Conservation (phyloP, 2,797 vertebrate genomes). For the Champsocephalus gunnari region DNA sequence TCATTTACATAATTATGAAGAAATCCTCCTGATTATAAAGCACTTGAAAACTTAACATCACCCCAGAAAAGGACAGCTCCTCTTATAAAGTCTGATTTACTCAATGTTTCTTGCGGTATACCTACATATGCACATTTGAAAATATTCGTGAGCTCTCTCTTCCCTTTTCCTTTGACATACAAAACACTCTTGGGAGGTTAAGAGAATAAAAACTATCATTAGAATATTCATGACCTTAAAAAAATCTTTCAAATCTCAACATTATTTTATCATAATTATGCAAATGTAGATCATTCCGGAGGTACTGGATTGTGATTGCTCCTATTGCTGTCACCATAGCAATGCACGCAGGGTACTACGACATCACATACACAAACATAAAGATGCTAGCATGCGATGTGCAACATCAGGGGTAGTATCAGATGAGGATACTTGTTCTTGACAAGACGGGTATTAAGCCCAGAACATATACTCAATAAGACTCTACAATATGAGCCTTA, state of each 20-base stretch:
- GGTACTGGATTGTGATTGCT: constrained; percentile 42
- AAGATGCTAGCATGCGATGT: constrained; percentile 4
- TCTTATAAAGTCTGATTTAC: background rate
- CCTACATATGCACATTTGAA: constrained; percentile 2
- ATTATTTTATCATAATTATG: constrained; percentile 67
- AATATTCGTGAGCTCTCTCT: constrained; percentile 19
- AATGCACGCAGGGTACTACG: constrained; percentile 3
- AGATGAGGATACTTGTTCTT: constrained; percentile 22
- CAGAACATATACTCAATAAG: constrained; percentile 18
- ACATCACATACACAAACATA: constrained; percentile 6
- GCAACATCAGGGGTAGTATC: constrained; percentile 10
- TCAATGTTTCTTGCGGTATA: background rate
- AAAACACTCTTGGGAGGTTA: constrained; percentile 21
- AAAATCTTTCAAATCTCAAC: constrained; percentile 52
- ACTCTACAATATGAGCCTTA: background rate
- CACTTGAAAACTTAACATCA: constrained; percentile 27
- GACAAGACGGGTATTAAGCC: constrained; percentile 12
- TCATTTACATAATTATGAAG: constrained; percentile 51
- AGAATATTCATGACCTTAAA: constrained; percentile 61
- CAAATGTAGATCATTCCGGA: constrained; percentile 50
- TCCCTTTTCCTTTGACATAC: constrained; percentile 22
- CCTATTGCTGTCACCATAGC: constrained; percentile 40
- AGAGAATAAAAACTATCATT: constrained; percentile 37
- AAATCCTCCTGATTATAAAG: constrained; percentile 39
- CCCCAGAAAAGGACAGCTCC: constrained; percentile 18